Base-by-base conservation (phyloP, 2,113 vertebrate genomes). In the Scomber scombrus region DNA sequence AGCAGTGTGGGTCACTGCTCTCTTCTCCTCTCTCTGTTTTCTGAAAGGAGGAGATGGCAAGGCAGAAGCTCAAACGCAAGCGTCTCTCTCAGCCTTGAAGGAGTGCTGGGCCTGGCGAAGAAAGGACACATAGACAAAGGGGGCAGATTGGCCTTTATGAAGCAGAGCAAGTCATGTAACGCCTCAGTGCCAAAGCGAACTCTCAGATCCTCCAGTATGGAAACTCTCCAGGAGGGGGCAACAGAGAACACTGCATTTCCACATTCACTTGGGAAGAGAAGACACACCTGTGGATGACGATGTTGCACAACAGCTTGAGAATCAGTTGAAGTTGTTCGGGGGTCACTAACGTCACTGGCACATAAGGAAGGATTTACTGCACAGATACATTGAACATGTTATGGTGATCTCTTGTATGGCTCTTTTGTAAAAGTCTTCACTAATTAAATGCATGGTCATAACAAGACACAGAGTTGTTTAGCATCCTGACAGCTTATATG, bases 1-100 rank as follows among this genome's bases (percentile, higher is more conserved):
- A 87, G 81, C 74, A 78, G 80, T 80, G 78, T 89, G 75, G 81
- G 71, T 90, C 90, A 86, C 82, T 83, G 54, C 74, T 90, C 82
- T 91, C 31, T 82, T 93, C 78, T 90, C 69, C 82, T 92, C 77
- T 91, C 75, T 92, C 58, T 93, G 61, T 86, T 91, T 87, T 93
- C 64, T 58, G 18, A 87, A 95, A 95, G 94, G 92, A 93, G 88
- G 91, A 94, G 72, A 92, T 88, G 86, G 58, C 76, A 45, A 92
- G 86, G 78, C 91, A 91, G 90, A 95, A 92, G 86, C 89, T 93
- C 75, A 94, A 94, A 82, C 93, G 91, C 76, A 94, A 94, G 88
- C 92, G 93, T 79, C 91, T 94, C 79, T 91, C 93, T 88, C 93
- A 93, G 86, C 92, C 94, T 52, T 94, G 89, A 93, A 83, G 40